phyloP scores from a whole-genome alignment of 2,113 vertebrate species.

The Gila orcuttii region DNA sequence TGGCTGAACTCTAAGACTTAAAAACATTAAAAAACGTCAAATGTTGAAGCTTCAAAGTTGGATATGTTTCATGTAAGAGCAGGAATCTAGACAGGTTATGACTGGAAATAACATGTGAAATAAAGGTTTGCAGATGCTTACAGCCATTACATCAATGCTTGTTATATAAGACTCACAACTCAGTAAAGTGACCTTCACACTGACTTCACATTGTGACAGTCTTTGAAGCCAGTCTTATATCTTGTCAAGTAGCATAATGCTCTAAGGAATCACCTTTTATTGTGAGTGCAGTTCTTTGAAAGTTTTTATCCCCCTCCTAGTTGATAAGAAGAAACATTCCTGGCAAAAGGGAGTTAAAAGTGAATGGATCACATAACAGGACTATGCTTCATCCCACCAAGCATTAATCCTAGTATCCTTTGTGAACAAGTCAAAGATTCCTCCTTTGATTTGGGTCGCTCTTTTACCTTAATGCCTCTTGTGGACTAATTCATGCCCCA shows the following conservation, averaged over 20 bases:
- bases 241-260: not conserved
- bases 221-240: not conserved
- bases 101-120: conserved; percentile 1
- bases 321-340: not conserved
- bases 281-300: not conserved
- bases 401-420: not conserved
- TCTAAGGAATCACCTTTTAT: not conserved
- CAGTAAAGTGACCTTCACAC: conserved; percentile 54
- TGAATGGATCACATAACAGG: not conserved
- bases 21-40: conserved; percentile 23
- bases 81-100: not conserved
- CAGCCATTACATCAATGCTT: conserved; percentile 54
- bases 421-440: not conserved
- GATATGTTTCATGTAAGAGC: conserved; percentile 36
- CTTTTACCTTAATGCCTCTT: conserved; percentile 18
- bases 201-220: not conserved
- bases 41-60: conserved; percentile 56
- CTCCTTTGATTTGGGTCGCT: not conserved
- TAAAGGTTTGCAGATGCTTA: conserved; percentile 13
- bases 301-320: not conserved
- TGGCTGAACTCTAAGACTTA: conserved; percentile 44
- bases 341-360: not conserved
- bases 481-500: not conserved
- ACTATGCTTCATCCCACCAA: not conserved
- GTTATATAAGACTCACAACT: conserved; percentile 64